Evolutionary conservation across 2,888 invertebrate genomes (phyloP), one percentile per base, ranked within the genome.

Genomic region (Dryadula phaetusa): DNA sequence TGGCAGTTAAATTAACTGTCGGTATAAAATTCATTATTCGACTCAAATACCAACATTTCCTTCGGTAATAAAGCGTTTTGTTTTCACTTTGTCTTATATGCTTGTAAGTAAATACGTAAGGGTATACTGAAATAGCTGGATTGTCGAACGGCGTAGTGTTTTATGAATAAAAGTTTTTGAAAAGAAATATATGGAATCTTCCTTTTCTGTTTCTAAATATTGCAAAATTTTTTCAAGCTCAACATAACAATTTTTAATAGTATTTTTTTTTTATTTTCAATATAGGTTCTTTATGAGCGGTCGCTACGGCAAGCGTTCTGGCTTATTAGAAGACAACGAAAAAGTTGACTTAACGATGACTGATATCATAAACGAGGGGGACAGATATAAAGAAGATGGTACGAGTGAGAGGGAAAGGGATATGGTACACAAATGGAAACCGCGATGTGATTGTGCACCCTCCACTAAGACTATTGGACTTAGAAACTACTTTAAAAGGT

Each of bases 261-360:
- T n/a, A n/a, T n/a, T n/a, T n/a, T n/a, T n/a, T n/a, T n/a, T n/a
- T n/a, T n/a, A n/a, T n/a, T n/a, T n/a, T n/a, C 12, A 14, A 12
- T 40, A 10, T 70, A 88, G 88, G 78, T 88, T 88, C 78, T 83
- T 88, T 80, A 79, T 89, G 80, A 81, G 80, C 53, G 80, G 83
- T 10, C 80, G 88, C 0, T 88, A 88, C 73, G 89, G 88, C 54
- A 88, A 89, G 78, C 81, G 88, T 16, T 83, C 87, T 3, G 79
- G 60, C 5, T 22, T 34, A n/a, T 2, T 40, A 22, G 56, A 56
- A 56, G 40, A 40, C 16, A 37, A 46, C 3, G 25, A 40, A 18
- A 60, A 18, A 18, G n/a, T 42, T 40, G 40, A 25, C 25, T 18
- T 47, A 5, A 25, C 28, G 3, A 32, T 53, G 3, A 32, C 47